phyloP scores from a whole-genome alignment of 1,140 invertebrate species.

The Drosophila chauvacae region DNA sequence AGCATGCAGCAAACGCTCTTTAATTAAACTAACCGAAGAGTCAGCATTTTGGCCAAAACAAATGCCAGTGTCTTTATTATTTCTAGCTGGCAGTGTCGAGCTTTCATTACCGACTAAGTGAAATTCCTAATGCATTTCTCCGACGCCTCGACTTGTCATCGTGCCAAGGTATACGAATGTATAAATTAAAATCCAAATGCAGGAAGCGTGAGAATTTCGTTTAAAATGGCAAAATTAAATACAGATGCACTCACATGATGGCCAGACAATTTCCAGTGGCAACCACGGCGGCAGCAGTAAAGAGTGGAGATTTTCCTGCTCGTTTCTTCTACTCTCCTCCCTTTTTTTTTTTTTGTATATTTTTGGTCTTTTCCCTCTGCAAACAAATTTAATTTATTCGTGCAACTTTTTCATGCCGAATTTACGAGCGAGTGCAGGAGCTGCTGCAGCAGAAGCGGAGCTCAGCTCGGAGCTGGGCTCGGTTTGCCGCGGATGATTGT shows the following conservation, averaged over 20 bases:
- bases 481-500: slow-evolving; percentile 61
- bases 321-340: slow-evolving; percentile 20
- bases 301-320: slow-evolving; percentile 43
- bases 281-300: slow-evolving; percentile 17
- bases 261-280: slow-evolving; percentile 51
- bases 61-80: slow-evolving; percentile 29
- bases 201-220: slow-evolving; percentile 65
- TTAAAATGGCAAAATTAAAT: slow-evolving; percentile 74
- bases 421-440: slow-evolving; percentile 61
- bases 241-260: slow-evolving; percentile 62
- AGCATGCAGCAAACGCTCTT: slow-evolving; percentile 5
- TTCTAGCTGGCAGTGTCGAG: slow-evolving; percentile 14
- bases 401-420: slow-evolving; percentile 67
- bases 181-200: slow-evolving; percentile 68
- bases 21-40: slow-evolving; percentile 38
- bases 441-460: slow-evolving; percentile 28
- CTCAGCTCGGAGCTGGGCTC: slow-evolving; percentile 35
- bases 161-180: slow-evolving; percentile 35
- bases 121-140: slow-evolving; percentile 43
- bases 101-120: slow-evolving; percentile 49
- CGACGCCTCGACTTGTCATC: slow-evolving; percentile 22
- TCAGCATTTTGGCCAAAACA: slow-evolving; percentile 26
- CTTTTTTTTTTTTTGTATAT: background rate
- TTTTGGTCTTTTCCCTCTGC: slow-evolving; percentile 38
- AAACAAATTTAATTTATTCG: slow-evolving; percentile 82